Evolutionary conservation across 1,140 invertebrate genomes (phyloP).

Genomic region (Anastatus disparis): DNA sequence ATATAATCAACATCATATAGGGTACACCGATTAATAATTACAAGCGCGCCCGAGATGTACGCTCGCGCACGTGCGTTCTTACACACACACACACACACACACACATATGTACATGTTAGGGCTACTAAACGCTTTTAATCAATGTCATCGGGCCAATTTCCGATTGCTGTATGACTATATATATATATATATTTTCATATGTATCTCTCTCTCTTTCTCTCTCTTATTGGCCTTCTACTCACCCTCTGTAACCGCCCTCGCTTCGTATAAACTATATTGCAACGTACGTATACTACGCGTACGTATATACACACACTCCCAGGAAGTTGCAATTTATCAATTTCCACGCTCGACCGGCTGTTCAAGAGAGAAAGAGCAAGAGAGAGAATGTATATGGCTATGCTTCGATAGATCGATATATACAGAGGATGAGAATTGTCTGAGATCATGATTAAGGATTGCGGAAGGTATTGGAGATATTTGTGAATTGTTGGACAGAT

Average conservation of each 20-base stretch:
- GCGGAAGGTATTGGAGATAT: too few relatives aligned
- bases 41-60: slow-evolving; percentile 13
- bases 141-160: slow-evolving; percentile 69
- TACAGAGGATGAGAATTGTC: too few relatives aligned
- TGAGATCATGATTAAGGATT: too few relatives aligned
- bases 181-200: too few relatives aligned
- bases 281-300: slow-evolving; percentile 58
- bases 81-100: too few relatives aligned
- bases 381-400: too few relatives aligned
- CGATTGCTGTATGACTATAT: slow-evolving; percentile 62
- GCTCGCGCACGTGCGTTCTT: too few relatives aligned
- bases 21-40: slow-evolving; percentile 65
- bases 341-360: slow-evolving; percentile 50
- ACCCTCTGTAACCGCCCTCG: slow-evolving; percentile 23
- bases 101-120: too few relatives aligned
- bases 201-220: slow-evolving; percentile 47
- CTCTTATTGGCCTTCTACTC: slow-evolving; percentile 28
- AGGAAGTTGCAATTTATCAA: slow-evolving; percentile 64
- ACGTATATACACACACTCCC: slow-evolving; percentile 36
- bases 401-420: too few relatives aligned
- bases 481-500: too few relatives aligned
- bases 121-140: slow-evolving; percentile 67
- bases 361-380: neutral
- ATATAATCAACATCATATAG: too few relatives aligned
- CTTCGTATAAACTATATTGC: slow-evolving; percentile 47